Evolutionary conservation across 2,797 vertebrate species (phyloP).

Genomic region (Rhyacichthys aspro): DNA sequence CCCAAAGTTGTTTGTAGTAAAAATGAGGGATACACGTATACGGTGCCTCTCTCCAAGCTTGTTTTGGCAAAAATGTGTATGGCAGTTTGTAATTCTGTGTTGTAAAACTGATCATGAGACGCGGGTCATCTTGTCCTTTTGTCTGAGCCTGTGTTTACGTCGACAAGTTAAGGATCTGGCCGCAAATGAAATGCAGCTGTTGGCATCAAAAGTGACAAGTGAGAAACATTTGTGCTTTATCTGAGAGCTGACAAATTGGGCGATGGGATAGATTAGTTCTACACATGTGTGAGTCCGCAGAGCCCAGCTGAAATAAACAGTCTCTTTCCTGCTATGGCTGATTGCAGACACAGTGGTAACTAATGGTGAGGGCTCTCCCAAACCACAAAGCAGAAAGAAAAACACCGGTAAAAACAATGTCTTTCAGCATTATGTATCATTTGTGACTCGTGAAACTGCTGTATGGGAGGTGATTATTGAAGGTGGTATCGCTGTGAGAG

Average conservation of each 20-base stretch:
- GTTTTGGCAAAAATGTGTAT: too few species aligned
- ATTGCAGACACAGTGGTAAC: conserved; percentile 62
- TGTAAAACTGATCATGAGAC: conserved; percentile 3
- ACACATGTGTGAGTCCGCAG: conserved; percentile 50
- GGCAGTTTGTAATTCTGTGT: neutral
- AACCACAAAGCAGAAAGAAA: conserved; percentile 75
- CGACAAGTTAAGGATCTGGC: conserved; percentile 42
- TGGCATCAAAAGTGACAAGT: conserved; percentile 60
- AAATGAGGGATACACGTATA: too few species aligned
- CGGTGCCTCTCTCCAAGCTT: too few species aligned
- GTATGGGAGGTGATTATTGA: conserved; percentile 38
- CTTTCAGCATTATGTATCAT: conserved; percentile 67
- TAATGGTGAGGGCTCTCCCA: conserved; percentile 68
- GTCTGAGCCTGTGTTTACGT: conserved; percentile 45
- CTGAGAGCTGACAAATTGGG: conserved; percentile 73
- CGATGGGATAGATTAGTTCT: conserved; percentile 68
- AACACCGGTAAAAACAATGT: conserved; percentile 73
- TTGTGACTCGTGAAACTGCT: conserved; percentile 26
- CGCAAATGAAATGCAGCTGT: conserved; percentile 69
- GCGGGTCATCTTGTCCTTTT: conserved; percentile 16
- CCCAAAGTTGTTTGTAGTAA: too few species aligned
- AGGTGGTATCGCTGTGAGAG: conserved; percentile 20
- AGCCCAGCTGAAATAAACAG: conserved; percentile 71
- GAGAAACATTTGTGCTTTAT: conserved; percentile 72
- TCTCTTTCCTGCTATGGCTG: conserved; percentile 65